phyloP scores from a whole-genome alignment of 1,140 invertebrate species.

The Drosophila punjabiensis region DNA sequence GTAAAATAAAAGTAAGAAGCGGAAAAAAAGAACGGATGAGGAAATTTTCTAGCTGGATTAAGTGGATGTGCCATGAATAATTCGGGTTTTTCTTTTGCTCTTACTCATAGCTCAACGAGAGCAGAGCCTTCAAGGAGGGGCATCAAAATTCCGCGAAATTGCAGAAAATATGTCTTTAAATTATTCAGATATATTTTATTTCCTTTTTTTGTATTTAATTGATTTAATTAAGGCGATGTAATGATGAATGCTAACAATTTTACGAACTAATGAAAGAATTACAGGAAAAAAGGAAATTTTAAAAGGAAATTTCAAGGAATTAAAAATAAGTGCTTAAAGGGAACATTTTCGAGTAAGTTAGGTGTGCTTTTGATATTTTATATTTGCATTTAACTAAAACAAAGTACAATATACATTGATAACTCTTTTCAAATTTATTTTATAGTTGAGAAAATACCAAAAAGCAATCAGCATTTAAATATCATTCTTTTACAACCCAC shows the following conservation, averaged over 20 bases:
- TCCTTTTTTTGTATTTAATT: constrained; percentile 23
- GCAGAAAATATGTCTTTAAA: constrained; percentile 10
- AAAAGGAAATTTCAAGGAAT: not conserved
- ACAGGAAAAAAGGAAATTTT: not conserved
- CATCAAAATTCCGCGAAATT: not conserved
- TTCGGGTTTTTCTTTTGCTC: constrained; percentile 24
- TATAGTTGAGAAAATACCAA: not conserved
- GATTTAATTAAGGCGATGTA: constrained; percentile 11
- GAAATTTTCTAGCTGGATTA: constrained; percentile 38
- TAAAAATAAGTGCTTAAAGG: not conserved
- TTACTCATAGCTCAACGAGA: not conserved
- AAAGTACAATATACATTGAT: too few species aligned
- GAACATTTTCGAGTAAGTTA: not conserved
- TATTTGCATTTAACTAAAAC: too few species aligned
- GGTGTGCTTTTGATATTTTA: too few species aligned
- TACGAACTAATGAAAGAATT: not conserved
- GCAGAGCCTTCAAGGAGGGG: not conserved
- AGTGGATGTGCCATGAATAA: constrained; percentile 41
- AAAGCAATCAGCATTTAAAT: constrained; percentile 13
- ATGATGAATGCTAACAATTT: not conserved
- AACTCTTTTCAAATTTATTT: not conserved
- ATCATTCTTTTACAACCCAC: not conserved
- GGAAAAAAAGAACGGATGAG: not conserved
- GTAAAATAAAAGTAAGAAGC: not conserved
- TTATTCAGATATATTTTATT: not conserved